Conservation (phyloP, 2,113 vertebrate genomes). For the Rhea pennata region DNA sequence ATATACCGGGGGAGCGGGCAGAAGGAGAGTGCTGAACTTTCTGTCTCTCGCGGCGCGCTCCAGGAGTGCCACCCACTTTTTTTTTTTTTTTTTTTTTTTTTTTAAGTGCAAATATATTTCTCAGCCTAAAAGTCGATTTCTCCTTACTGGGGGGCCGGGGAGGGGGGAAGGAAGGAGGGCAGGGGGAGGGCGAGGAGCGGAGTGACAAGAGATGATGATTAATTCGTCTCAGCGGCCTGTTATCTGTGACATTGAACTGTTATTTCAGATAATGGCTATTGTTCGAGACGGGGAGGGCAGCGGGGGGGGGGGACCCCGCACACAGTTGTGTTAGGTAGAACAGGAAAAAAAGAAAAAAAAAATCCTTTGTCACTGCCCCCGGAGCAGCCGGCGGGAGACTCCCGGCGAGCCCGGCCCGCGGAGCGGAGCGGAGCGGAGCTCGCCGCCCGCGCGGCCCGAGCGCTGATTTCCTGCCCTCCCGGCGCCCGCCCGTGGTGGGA, state of each 20-base stretch:
- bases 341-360: conserved; percentile 68
- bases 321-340: conserved; percentile 82
- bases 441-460: conserved; percentile 77
- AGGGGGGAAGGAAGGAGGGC: not conserved
- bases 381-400: conserved; percentile 82
- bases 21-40: not conserved
- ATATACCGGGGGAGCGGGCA: not conserved
- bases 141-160: conserved; percentile 22
- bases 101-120: conserved; percentile 16
- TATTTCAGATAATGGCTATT: conserved; percentile 94
- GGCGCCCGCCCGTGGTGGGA: conserved; percentile 88
- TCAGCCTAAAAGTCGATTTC: conserved; percentile 52
- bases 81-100: not conserved
- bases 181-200: conserved; percentile 64
- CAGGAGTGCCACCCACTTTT: conserved; percentile 19
- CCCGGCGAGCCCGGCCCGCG: conserved; percentile 86
- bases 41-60: not conserved
- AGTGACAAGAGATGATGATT: conserved; percentile 88
- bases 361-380: conserved; percentile 89
- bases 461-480: conserved; percentile 93
- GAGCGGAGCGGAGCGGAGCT: conserved; percentile 71
- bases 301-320: conserved; percentile 46
- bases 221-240: conserved; percentile 86
- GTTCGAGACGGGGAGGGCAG: conserved; percentile 75
- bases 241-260: conserved; percentile 96